Conservation (phyloP, 1,140 invertebrate species). For the Maniola jurtina region DNA sequence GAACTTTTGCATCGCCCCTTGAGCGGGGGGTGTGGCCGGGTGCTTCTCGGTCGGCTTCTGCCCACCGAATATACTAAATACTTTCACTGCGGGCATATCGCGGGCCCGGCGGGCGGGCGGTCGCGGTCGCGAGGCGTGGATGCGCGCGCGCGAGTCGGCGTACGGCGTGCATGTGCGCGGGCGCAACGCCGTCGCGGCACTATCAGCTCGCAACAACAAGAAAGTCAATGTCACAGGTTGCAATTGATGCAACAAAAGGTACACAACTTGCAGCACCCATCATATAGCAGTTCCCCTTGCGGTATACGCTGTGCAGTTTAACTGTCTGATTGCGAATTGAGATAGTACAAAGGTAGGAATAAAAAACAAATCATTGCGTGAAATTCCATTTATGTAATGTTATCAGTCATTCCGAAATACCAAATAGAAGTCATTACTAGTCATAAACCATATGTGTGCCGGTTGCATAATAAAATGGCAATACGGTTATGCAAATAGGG, state of each 20-base stretch:
- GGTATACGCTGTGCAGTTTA: neutral
- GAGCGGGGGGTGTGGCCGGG: slow-evolving; percentile 46
- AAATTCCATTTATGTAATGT: neutral
- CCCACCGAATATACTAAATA: slow-evolving; percentile 73
- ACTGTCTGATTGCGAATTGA: too few relatives aligned
- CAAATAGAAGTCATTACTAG: neutral
- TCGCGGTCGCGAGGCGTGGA: slow-evolving; percentile 60
- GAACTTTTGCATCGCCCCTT: slow-evolving; percentile 73
- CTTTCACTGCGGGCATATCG: slow-evolving; percentile 78
- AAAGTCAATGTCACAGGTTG: slow-evolving; percentile 68
- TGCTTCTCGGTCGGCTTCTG: slow-evolving; percentile 73
- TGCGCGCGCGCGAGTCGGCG: slow-evolving; percentile 67
- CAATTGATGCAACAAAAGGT: slow-evolving; percentile 6
- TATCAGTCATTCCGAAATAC: slow-evolving; percentile 13
- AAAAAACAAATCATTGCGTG: neutral
- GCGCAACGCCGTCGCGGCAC: slow-evolving; percentile 34
- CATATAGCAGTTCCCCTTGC: slow-evolving; percentile 4
- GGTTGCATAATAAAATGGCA: slow-evolving; percentile 33
- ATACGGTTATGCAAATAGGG: slow-evolving; percentile 48
- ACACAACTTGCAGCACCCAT: slow-evolving; percentile 3
- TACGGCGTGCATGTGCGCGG: slow-evolving; percentile 63
- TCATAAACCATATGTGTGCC: slow-evolving; percentile 16
- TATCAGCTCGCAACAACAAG: slow-evolving; percentile 57
- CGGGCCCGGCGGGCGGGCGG: slow-evolving; percentile 62
- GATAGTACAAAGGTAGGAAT: neutral